Base-by-base conservation (phyloP, 2,797 vertebrate species). In the Epinephelus awoara region DNA sequence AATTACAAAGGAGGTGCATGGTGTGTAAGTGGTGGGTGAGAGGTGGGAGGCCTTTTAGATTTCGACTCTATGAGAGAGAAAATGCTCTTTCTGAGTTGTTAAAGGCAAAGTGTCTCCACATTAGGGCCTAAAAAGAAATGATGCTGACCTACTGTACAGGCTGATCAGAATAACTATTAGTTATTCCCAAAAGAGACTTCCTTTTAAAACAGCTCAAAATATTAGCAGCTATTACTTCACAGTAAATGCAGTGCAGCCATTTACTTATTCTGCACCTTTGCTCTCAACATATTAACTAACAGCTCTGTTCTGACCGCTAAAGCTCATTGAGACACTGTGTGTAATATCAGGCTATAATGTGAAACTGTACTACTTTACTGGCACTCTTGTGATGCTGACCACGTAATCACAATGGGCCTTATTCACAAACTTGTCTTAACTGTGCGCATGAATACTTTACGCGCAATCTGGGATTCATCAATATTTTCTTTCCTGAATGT, bases 1-100 rank as follows among this genome's bases (percentile, higher is more conserved):
- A 75, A 86, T 83, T 80, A 75, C 50, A 64, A 51, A 56, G 63
- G 13, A 23, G 64, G 38, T 47, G 70, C 29, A 9, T 44, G 58
- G 61, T 6, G 56, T 18, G 23, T 59, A 46, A 29, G 58, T 38
- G 21, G 50, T 62, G 75, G 17, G 25, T 68, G 67, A 18, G 34
- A 42, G 75, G 23, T 7, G 50, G 14, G 15, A 51, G 34, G 10
- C 2, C 15, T 56, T 64, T 54, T 15, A 4, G 19, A 55, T 52
- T 59, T 27, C 2, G 1, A 44, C 12, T 70, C 11, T 44, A 57
- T 56, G 17, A 75, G 67, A 72, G 21, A n/a, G 63, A 76, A 72
- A 73, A 69, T 15, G 29, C 34, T 75, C 3, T 34, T 72, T 58
- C 21, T 47, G 2, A 12, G 27, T 15, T 25, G 50, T 52, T 55